Percentiles rank a stretch among this genome's conserved stretches.
These are phyloP conservation scores for Mus caroli DNA, from an alignment of 2,797 vertebrate species.

Conservation along the genomic window DNA sequence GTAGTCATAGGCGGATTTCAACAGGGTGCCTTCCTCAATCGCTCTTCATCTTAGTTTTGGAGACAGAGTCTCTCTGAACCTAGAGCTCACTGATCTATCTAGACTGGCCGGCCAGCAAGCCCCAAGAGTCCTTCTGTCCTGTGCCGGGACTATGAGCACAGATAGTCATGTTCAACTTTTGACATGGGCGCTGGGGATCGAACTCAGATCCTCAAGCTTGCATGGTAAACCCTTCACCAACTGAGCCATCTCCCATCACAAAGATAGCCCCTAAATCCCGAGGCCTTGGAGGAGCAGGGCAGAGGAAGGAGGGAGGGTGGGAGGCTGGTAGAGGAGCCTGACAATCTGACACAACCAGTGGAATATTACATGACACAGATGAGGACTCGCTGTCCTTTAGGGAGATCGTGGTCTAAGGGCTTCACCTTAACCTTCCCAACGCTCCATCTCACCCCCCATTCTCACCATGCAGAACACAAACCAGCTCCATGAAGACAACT, in stretches of 20 bases:
- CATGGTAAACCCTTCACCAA: background rate
- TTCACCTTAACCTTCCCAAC: background rate
- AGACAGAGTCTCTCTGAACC: background rate
- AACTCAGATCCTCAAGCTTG: background rate
- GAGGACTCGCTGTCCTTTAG: background rate
- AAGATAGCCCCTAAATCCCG: background rate
- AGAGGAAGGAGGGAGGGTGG: background rate
- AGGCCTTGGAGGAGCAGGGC: background rate
- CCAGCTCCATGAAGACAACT: background rate
- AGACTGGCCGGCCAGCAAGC: too few relatives aligned
- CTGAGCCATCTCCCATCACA: background rate
- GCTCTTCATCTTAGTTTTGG: background rate
- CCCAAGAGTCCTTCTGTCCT: background rate
- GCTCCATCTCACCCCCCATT: background rate
- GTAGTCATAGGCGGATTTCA: background rate
- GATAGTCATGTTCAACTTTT: background rate
- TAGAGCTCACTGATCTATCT: background rate
- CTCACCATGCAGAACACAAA: background rate
- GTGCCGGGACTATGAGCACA: background rate
- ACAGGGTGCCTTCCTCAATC: background rate
- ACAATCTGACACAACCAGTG: accelerated
- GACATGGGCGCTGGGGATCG: background rate
- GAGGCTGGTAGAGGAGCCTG: accelerated
- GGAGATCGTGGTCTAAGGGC: background rate
- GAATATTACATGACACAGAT: background rate